phyloP scores from a whole-genome alignment of 2,797 vertebrate species.

The Artibeus jamaicensis region DNA sequence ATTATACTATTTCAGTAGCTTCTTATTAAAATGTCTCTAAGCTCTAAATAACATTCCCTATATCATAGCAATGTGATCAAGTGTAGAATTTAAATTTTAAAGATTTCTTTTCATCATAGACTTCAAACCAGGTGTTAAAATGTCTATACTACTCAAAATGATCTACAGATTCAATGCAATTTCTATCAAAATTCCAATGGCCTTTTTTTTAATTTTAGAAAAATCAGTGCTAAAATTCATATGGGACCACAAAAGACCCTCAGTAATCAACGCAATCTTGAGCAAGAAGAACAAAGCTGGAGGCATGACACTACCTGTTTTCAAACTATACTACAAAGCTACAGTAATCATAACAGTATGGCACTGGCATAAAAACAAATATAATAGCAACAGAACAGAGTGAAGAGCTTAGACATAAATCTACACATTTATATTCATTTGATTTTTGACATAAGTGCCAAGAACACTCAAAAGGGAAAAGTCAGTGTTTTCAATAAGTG shows the following conservation, averaged over 20 bases:
- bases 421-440: not conserved
- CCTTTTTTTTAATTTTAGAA: not conserved
- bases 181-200: not conserved
- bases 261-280: not conserved
- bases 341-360: not conserved
- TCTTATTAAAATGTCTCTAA: conserved; percentile 28
- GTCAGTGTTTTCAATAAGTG: not conserved
- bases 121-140: conserved; percentile 12
- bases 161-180: not conserved
- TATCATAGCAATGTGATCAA: not conserved
- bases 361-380: not conserved
- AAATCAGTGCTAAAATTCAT: not conserved
- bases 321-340: not conserved
- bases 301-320: not conserved
- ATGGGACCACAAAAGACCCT: not conserved
- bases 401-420: not conserved
- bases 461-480: not conserved
- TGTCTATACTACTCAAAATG: not conserved
- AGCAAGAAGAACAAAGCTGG: not conserved
- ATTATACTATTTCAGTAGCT: not conserved
- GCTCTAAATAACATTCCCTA: not conserved
- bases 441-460: not conserved
- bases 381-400: not conserved
- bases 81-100: conserved; percentile 38
- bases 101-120: not conserved